Evolutionary conservation across 2,888 invertebrate species (phyloP).

Genomic region (Melinaea marsaeus): DNA sequence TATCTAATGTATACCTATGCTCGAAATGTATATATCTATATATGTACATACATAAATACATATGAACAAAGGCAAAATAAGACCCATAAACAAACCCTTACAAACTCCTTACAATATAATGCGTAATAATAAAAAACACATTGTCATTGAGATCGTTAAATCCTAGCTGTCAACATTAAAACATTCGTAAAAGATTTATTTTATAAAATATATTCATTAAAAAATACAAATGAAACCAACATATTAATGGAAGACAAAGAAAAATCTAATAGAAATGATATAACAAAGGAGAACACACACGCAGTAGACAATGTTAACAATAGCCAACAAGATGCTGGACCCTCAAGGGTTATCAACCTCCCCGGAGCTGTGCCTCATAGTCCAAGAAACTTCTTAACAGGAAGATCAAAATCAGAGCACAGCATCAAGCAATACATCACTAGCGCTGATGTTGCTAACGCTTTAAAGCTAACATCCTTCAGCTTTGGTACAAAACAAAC

Average conservation of each 20-base stretch:
- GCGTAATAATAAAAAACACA: background rate
- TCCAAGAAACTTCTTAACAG: constrained; percentile 44
- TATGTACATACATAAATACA: background rate
- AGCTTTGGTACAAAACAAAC: constrained; percentile 43
- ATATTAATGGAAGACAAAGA: constrained; percentile 63
- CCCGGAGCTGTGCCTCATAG: constrained; percentile 54
- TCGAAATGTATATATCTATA: no score
- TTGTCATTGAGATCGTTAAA: constrained; percentile 24
- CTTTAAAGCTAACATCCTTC: constrained; percentile 53
- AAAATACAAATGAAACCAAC: constrained; percentile 50
- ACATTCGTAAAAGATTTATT: constrained; percentile 36
- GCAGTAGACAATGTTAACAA: constrained; percentile 34
- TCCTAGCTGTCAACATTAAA: constrained; percentile 33
- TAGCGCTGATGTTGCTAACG: constrained; percentile 58
- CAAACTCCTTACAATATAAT: background rate
- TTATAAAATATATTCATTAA: constrained; percentile 38
- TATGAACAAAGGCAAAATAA: background rate
- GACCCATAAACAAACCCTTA: background rate
- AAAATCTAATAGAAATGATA: constrained; percentile 39
- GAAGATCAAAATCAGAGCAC: constrained; percentile 69
- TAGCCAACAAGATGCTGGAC: constrained; percentile 56
- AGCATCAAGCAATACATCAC: constrained; percentile 61
- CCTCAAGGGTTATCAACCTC: constrained; percentile 48
- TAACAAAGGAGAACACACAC: constrained; percentile 37
- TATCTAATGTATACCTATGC: no score